These are phyloP conservation scores for Bergia sp. DNA, from an alignment of 92 coral and sea anemone genomes.

Conservation along the genomic window DNA sequence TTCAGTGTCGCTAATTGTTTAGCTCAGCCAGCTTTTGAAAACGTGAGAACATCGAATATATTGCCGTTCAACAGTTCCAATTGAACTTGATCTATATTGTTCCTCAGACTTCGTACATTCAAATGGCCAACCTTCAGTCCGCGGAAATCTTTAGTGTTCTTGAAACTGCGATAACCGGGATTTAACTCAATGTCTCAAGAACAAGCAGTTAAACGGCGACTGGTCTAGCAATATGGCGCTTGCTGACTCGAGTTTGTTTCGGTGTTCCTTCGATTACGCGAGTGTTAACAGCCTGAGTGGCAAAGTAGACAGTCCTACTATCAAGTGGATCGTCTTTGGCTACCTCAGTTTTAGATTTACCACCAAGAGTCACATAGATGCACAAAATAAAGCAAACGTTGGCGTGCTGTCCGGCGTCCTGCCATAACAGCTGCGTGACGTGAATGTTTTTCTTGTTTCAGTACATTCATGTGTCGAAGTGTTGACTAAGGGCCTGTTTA, in stretches of 20 bases:
- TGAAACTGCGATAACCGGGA: conserved; percentile 15
- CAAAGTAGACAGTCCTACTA: not conserved
- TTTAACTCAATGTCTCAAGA: conserved; percentile 31
- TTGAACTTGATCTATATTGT: conserved; percentile 26
- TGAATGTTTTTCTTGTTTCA: too few relatives aligned
- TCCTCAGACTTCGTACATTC: conserved; percentile 36
- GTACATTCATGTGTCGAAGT: too few relatives aligned
- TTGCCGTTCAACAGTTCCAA: conserved; percentile 20
- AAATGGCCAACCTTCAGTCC: conserved; percentile 24
- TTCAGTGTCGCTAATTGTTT: conserved; percentile 38
- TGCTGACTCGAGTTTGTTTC: not conserved
- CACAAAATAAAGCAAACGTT: not conserved
- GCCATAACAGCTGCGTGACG: not conserved
- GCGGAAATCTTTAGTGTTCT: not conserved
- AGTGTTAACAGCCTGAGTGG: not conserved
- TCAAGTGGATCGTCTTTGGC: not conserved
- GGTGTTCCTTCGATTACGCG: not conserved
- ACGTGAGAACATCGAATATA: conserved; percentile 31
- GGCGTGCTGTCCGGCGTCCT: not conserved
- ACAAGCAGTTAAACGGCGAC: not conserved
- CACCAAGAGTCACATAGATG: not conserved
- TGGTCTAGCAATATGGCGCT: conserved; percentile 10
- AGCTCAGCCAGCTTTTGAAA: conserved; percentile 36
- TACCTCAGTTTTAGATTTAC: not conserved
- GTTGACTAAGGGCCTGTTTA: too few relatives aligned